These are phyloP conservation scores for Leptarthrus brevirostris DNA, from an alignment of 2,888 invertebrate species.

Conservation along the genomic window DNA sequence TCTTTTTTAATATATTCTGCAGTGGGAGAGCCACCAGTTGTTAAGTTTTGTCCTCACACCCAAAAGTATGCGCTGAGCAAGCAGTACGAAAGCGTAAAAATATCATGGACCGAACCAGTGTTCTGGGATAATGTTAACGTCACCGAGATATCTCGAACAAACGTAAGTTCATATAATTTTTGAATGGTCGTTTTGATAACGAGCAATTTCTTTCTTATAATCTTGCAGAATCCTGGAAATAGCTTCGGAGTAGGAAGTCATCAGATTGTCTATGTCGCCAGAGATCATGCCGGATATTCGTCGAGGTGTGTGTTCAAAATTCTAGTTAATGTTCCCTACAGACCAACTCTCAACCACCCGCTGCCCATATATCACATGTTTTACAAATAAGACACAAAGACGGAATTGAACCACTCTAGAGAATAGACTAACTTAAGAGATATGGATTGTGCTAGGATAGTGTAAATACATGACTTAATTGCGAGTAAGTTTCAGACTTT, in stretches of 20 bases:
- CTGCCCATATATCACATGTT: constrained; percentile 55
- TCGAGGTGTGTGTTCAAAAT: constrained; percentile 67
- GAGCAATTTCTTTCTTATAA: constrained; percentile 32
- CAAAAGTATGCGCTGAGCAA: constrained; percentile 55
- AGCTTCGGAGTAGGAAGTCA: constrained; percentile 67
- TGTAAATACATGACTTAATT: constrained; percentile 20
- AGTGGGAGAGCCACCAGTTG: constrained; percentile 68
- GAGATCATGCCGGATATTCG: constrained; percentile 68
- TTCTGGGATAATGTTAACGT: constrained; percentile 69
- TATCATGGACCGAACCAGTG: constrained; percentile 68
- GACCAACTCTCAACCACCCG: constrained; percentile 52
- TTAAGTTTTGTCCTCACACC: constrained; percentile 67
- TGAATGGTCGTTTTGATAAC: background rate
- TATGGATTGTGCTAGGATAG: constrained; percentile 1
- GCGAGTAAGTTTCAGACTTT: constrained; percentile 22
- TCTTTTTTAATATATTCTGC: background rate
- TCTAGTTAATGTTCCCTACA: constrained; percentile 54
- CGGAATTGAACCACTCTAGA: background rate
- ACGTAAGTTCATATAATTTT: constrained; percentile 60
- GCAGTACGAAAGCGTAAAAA: constrained; percentile 57
- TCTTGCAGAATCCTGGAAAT: constrained; percentile 66
- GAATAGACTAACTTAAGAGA: background rate
- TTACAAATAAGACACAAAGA: constrained; percentile 45
- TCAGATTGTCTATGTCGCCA: constrained; percentile 68
- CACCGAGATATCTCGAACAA: constrained; percentile 64